A percentile compares a stretch with the other conserved stretches of the same genome.
These are phyloP conservation scores for Aegithalos caudatus DNA, from an alignment of 2,113 vertebrate species.

Conservation along the genomic window DNA sequence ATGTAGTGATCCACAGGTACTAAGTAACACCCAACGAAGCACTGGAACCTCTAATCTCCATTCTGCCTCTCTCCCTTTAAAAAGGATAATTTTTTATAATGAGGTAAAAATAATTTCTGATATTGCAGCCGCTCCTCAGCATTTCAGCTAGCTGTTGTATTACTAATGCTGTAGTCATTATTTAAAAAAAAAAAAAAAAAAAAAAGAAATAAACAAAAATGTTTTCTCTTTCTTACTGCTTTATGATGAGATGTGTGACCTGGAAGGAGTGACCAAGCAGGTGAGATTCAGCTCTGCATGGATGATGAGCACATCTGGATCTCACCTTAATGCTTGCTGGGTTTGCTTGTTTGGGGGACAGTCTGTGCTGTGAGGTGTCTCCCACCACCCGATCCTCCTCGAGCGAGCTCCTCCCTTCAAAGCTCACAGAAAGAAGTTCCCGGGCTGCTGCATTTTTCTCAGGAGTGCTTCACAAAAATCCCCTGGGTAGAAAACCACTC, in stretches of 20 bases:
- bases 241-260: accelerated
- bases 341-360: not conserved
- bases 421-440: not conserved
- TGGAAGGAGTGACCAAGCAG: accelerated
- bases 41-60: not conserved
- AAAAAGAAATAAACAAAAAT: not conserved
- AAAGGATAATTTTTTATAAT: not conserved
- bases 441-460: not conserved
- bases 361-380: not conserved
- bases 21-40: not conserved
- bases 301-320: not conserved
- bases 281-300: not conserved
- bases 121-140: not conserved
- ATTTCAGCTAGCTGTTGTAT: not conserved
- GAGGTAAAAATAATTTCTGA: conserved; percentile 13
- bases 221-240: not conserved
- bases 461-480: not conserved
- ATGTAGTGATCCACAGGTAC: conserved; percentile 24
- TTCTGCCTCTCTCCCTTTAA: not conserved
- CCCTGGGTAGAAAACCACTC: not conserved
- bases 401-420: not conserved
- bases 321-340: not conserved
- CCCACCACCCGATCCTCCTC: not conserved
- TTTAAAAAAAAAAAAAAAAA: not conserved
- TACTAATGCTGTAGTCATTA: not conserved